Evolutionary conservation across 1,140 invertebrate species (phyloP).

Genomic region (Apocrypta bakeri): DNA sequence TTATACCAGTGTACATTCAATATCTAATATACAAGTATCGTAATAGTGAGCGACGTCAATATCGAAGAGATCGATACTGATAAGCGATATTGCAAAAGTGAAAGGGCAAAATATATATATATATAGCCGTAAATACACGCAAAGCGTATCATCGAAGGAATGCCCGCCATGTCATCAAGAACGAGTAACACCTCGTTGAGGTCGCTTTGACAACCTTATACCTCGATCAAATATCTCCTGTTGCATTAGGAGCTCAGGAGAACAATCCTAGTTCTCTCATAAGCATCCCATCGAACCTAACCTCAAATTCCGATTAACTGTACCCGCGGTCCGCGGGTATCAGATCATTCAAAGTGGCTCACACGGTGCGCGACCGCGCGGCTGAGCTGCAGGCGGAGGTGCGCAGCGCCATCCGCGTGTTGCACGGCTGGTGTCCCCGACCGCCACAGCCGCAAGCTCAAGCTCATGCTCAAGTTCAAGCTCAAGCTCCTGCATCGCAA

Average conservation of each 20-base stretch:
- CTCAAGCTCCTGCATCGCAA: conserved; percentile 54
- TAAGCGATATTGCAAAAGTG: too few relatives aligned
- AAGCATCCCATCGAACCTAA: not conserved
- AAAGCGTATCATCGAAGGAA: not conserved
- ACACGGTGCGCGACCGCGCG: conserved; percentile 67
- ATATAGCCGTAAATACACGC: too few relatives aligned
- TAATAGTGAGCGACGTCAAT: too few relatives aligned
- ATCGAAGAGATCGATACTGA: not conserved
- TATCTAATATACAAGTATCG: not conserved
- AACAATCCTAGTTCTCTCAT: too few relatives aligned
- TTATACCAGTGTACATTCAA: too few relatives aligned
- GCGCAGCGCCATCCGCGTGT: conserved; percentile 69
- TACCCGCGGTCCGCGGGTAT: not conserved
- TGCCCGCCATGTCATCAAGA: not conserved
- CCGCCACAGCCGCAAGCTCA: conserved; percentile 50
- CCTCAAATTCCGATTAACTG: not conserved
- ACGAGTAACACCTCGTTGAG: not conserved
- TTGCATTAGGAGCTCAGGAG: too few relatives aligned
- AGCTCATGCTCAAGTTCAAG: conserved; percentile 21
- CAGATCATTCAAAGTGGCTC: conserved; percentile 68
- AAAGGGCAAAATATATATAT: too few relatives aligned
- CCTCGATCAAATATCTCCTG: too few relatives aligned
- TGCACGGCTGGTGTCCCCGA: conserved; percentile 72
- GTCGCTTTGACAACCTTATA: not conserved
- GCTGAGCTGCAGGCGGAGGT: conserved; percentile 73